Percentiles rank a stretch among this genome's conserved stretches.
Evolutionary conservation across 2,888 invertebrate species (phyloP).

Genomic region (Yponomeuta evonymella): DNA sequence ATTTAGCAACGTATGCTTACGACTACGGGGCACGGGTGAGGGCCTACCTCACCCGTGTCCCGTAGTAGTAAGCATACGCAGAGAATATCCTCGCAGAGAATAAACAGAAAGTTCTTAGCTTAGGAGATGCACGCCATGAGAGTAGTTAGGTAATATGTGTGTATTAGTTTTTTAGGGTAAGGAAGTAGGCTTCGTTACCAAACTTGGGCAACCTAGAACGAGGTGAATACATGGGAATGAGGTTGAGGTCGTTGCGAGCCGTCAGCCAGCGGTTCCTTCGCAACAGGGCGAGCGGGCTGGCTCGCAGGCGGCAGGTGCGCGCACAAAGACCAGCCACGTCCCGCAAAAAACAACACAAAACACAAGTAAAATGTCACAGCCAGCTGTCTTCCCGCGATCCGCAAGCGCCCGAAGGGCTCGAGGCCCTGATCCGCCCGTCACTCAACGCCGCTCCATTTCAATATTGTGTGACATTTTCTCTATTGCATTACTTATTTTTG

Average conservation of each 20-base stretch:
- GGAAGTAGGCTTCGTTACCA: neutral
- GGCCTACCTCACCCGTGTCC: too few relatives aligned
- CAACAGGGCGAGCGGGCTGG: slow-evolving; percentile 11
- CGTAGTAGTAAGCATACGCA: too few relatives aligned
- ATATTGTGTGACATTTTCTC: neutral
- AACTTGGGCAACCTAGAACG: neutral
- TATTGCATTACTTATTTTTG: neutral
- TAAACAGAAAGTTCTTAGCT: too few relatives aligned
- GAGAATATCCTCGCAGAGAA: too few relatives aligned
- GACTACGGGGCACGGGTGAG: too few relatives aligned
- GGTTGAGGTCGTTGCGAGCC: slow-evolving; percentile 6
- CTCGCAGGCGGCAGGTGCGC: slow-evolving; percentile 14
- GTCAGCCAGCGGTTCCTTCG: neutral
- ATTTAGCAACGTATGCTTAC: too few relatives aligned
- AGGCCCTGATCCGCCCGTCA: slow-evolving; percentile 7
- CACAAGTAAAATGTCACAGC: slow-evolving; percentile 49
- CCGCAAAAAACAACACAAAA: slow-evolving; percentile 17
- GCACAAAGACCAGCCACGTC: slow-evolving; percentile 11
- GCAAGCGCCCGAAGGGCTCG: slow-evolving; percentile 18
- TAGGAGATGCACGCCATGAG: too few relatives aligned
- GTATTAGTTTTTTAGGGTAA: too few relatives aligned
- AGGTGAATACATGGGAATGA: neutral
- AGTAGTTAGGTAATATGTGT: too few relatives aligned
- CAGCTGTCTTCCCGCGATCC: slow-evolving; percentile 60
- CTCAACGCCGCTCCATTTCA: neutral